phyloP scores from a whole-genome alignment of 1,140 invertebrate genomes.

The Akabosia matsudoensis region DNA sequence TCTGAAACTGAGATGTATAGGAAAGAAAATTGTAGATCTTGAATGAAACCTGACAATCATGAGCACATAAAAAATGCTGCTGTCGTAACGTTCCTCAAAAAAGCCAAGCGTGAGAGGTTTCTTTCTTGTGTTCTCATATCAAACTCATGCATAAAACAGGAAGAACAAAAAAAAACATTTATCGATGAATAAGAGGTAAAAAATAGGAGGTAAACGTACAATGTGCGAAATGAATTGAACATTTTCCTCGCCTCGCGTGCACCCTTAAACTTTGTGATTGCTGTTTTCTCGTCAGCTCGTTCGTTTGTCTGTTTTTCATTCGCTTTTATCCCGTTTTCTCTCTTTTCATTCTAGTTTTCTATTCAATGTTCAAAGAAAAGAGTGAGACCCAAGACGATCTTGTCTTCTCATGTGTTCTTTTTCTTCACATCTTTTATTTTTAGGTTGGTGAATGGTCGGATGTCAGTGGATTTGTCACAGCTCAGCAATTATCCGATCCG shows the following conservation, averaged over 20 bases:
- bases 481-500: conserved; percentile 72
- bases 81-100: too few relatives aligned
- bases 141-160: conserved; percentile 8
- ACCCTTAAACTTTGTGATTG: conserved; percentile 5
- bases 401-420: neutral
- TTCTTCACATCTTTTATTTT: neutral
- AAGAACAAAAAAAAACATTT: neutral
- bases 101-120: neutral
- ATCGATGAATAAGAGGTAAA: neutral
- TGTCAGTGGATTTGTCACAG: conserved; percentile 66
- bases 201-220: neutral
- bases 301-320: too few relatives aligned
- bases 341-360: neutral
- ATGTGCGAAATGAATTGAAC: conserved; percentile 14
- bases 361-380: neutral
- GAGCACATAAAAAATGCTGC: too few relatives aligned
- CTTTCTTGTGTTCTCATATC: neutral
- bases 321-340: neutral
- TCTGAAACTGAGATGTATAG: neutral
- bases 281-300: neutral
- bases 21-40: neutral
- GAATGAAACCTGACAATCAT: neutral
- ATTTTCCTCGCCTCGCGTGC: neutral
- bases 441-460: conserved; percentile 90
- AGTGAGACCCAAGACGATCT: neutral